A percentile compares a stretch with the other conserved stretches of the same genome.
Conservation (phyloP, 2,888 invertebrate genomes). For the Pachliopta kotzebuea region DNA sequence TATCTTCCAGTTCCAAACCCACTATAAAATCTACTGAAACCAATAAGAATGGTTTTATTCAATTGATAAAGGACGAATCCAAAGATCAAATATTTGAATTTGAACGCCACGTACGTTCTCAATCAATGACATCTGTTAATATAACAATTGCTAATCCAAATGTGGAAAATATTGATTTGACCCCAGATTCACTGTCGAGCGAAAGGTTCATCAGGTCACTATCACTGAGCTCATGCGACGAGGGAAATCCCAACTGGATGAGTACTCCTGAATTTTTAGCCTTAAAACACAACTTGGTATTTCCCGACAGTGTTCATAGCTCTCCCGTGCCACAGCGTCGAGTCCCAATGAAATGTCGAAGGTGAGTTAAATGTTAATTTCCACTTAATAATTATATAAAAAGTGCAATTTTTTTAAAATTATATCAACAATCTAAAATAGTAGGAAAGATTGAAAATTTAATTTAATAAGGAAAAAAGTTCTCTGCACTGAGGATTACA, state of each 20-base stretch:
- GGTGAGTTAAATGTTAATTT: constrained; percentile 49
- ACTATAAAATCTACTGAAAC: constrained; percentile 65
- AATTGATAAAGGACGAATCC: constrained; percentile 65
- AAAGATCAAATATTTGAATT: constrained; percentile 64
- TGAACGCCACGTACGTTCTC: constrained; percentile 75
- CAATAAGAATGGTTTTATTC: constrained; percentile 59
- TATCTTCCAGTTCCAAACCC: constrained; percentile 66
- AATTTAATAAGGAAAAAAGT: neutral
- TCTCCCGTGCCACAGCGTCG: constrained; percentile 86
- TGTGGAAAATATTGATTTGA: constrained; percentile 85
- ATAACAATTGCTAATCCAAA: constrained; percentile 87
- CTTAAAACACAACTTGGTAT: constrained; percentile 88
- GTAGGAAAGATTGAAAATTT: neutral
- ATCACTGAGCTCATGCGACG: constrained; percentile 84
- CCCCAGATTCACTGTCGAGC: constrained; percentile 82
- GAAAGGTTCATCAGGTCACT: constrained; percentile 82
- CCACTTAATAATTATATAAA: too few species aligned
- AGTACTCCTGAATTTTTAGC: constrained; percentile 89
- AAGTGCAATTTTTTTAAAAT: too few species aligned
- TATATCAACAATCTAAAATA: too few species aligned
- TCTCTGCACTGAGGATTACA: neutral
- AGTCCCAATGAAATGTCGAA: constrained; percentile 82
- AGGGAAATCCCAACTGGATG: constrained; percentile 89
- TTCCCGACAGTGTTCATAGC: constrained; percentile 89
- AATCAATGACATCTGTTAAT: constrained; percentile 83